Conservation (phyloP, 2,888 invertebrate species). For the Cynaeus angustus region DNA sequence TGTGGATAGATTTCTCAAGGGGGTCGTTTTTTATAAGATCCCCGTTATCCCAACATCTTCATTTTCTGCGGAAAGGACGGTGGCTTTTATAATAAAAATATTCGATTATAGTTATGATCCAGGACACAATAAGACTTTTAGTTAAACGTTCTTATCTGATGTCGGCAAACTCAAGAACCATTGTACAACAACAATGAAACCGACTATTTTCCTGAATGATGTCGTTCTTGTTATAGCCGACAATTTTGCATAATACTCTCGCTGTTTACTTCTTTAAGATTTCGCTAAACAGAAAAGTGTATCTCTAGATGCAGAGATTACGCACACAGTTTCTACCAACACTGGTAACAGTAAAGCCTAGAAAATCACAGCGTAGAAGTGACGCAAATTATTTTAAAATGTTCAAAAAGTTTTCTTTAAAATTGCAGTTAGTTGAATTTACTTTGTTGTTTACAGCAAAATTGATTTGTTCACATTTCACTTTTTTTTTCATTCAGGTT, state of each 20-base stretch:
- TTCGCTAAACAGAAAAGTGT: conserved; percentile 54
- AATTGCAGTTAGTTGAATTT: too few relatives aligned
- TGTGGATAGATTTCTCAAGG: conserved; percentile 60
- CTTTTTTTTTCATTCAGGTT: too few relatives aligned
- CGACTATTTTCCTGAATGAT: conserved; percentile 55
- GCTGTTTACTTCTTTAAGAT: conserved; percentile 57
- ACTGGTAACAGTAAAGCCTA: too few relatives aligned
- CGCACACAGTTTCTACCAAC: conserved; percentile 11
- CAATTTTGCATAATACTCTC: conserved; percentile 59
- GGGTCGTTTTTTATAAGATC: conserved; percentile 58
- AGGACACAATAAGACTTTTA: conserved; percentile 53
- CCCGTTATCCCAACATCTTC: conserved; percentile 57
- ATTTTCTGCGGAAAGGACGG: conserved; percentile 53
- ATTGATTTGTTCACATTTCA: too few relatives aligned
- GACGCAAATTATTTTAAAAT: too few relatives aligned
- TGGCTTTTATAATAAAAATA: conserved; percentile 48
- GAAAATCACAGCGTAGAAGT: too few relatives aligned
- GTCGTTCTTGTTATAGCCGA: conserved; percentile 56
- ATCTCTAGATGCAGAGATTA: conserved; percentile 53
- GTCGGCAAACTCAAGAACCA: conserved; percentile 48
- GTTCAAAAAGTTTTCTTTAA: too few relatives aligned
- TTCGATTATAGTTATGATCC: conserved; percentile 51
- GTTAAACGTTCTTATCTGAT: conserved; percentile 52
- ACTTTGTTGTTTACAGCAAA: too few relatives aligned
- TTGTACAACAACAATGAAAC: conserved; percentile 53